These are phyloP conservation scores for Parazoanthus atlanticus DNA, from an alignment of 92 coral and sea anemone species.

Conservation along the genomic window DNA sequence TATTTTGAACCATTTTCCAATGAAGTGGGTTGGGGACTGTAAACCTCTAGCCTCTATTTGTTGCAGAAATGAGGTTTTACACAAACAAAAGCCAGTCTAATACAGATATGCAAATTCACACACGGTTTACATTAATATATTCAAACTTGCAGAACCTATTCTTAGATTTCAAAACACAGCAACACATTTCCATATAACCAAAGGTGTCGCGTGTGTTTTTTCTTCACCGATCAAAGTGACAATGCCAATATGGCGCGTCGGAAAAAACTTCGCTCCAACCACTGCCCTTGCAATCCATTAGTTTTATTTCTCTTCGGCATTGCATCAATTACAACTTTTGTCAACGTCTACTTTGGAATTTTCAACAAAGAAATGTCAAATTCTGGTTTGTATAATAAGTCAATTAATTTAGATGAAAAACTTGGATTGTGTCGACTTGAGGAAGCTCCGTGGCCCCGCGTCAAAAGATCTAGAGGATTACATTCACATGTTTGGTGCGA, in stretches of 20 bases:
- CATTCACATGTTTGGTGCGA: conserved; percentile 36
- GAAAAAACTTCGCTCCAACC: conserved; percentile 14
- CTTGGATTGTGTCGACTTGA: conserved; percentile 25
- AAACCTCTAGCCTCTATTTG: not conserved
- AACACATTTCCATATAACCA: not conserved
- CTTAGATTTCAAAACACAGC: not conserved
- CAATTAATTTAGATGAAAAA: conserved; percentile 13
- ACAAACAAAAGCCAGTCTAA: not conserved
- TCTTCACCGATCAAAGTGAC: not conserved
- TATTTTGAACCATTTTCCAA: not conserved
- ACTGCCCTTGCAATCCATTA: conserved; percentile 15
- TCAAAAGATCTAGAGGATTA: conserved; percentile 7
- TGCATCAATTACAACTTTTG: conserved; percentile 27
- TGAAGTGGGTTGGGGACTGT: not conserved
- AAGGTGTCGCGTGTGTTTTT: not conserved
- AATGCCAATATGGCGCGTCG: conserved; percentile 25
- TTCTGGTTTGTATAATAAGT: not conserved
- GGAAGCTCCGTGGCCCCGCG: conserved; percentile 21
- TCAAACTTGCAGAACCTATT: not conserved
- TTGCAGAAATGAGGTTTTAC: not conserved
- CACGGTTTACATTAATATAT: not conserved
- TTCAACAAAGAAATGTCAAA: conserved; percentile 18
- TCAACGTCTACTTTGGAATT: conserved; percentile 38
- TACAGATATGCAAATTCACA: conserved; percentile 7
- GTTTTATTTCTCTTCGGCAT: conserved; percentile 29